Percentiles rank a stretch among this genome's conserved stretches.
These are phyloP conservation scores for Drosophila oshimai DNA, from an alignment of 1,140 invertebrate genomes.

Conservation along the genomic window DNA sequence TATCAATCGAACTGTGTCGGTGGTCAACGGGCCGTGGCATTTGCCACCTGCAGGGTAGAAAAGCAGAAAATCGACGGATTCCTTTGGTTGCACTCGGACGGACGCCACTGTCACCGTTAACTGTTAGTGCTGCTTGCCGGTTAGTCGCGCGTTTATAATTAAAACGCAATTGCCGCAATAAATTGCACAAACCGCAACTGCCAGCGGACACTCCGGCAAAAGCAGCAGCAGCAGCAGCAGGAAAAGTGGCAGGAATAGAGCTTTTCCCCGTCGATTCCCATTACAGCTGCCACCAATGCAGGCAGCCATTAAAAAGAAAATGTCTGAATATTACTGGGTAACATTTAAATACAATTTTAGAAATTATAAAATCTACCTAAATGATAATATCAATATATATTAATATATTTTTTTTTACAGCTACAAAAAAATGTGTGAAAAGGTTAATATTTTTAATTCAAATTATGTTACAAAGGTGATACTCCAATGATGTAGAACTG, in stretches of 20 bases:
- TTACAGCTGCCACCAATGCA: constrained; percentile 57
- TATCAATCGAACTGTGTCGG: constrained; percentile 31
- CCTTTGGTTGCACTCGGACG: constrained; percentile 10
- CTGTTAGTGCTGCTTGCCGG: constrained; percentile 43
- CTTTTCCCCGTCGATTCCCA: constrained; percentile 53
- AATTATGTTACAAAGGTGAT: too few relatives aligned
- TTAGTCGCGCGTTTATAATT: constrained; percentile 76
- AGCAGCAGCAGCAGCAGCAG: neutral
- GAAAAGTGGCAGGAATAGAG: constrained; percentile 26
- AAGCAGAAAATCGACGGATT: constrained; percentile 8
- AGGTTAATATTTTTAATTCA: too few relatives aligned
- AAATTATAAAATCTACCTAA: too few relatives aligned
- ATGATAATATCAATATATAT: too few relatives aligned
- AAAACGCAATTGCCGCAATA: constrained; percentile 78
- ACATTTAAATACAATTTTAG: too few relatives aligned
- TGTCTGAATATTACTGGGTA: constrained; percentile 26
- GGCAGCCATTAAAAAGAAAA: constrained; percentile 56
- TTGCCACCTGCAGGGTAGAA: constrained; percentile 1
- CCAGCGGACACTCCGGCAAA: constrained; percentile 28
- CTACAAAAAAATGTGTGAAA: too few relatives aligned
- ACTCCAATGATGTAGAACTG: too few relatives aligned
- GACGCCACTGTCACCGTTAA: constrained; percentile 22
- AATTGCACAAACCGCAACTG: constrained; percentile 73
- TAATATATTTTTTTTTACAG: too few relatives aligned
- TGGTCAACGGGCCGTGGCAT: constrained; percentile 11